phyloP scores from a whole-genome alignment of 2,113 vertebrate species.

The Callorhinus ursinus region DNA sequence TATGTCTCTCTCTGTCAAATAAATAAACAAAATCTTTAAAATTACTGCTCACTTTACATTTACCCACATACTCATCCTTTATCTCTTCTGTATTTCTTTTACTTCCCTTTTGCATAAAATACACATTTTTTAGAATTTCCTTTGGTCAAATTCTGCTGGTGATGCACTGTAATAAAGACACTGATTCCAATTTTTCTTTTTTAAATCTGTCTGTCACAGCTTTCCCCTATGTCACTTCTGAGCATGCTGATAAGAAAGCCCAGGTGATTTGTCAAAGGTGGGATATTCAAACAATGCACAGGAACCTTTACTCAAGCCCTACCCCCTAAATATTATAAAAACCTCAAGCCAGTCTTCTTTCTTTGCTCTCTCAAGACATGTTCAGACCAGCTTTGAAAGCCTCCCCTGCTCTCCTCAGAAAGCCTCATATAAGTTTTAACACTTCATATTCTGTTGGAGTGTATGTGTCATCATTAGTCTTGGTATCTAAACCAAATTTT shows the following conservation, averaged over 20 bases:
- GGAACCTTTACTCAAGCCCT: not conserved
- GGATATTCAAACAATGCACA: not conserved
- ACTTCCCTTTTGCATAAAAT: not conserved
- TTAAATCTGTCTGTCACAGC: not conserved
- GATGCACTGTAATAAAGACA: not conserved
- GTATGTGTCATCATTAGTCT: not conserved
- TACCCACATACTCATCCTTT: not conserved
- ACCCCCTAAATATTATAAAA: not conserved
- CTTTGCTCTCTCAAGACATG: not conserved
- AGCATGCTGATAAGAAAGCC: not conserved
- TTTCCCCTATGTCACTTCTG: not conserved
- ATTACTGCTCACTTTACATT: not conserved
- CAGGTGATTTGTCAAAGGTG: not conserved
- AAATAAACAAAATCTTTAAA: not conserved
- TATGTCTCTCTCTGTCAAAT: no score
- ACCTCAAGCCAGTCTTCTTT: not conserved
- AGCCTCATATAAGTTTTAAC: not conserved
- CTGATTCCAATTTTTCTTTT: not conserved
- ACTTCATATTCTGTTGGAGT: not conserved
- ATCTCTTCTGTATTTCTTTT: not conserved
- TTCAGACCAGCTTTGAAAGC: not conserved
- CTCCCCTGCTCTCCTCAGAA: not conserved
- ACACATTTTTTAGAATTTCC: not conserved
- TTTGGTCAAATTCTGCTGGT: not conserved
- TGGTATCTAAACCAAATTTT: not conserved